These are phyloP conservation scores for Gavia stellata DNA, from an alignment of 2,113 vertebrate genomes.

Conservation along the genomic window DNA sequence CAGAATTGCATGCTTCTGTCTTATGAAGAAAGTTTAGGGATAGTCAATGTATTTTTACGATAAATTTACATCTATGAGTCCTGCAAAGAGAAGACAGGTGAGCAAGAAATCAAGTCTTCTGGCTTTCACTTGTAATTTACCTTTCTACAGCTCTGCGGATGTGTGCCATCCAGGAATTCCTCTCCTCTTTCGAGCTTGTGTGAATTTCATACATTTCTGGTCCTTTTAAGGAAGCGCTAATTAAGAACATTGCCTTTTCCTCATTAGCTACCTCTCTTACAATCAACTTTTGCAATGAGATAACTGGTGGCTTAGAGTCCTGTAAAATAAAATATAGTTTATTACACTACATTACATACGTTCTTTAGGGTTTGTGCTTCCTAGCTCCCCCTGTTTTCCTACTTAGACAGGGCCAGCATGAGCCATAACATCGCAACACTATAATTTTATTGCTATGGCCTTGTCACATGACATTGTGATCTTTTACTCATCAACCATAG, in stretches of 20 bases:
- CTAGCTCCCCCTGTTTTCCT: neutral
- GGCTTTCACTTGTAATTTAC: conserved; percentile 52
- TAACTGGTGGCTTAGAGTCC: conserved; percentile 92
- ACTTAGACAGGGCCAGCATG: neutral
- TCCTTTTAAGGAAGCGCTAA: conserved; percentile 88
- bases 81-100: neutral
- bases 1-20: neutral
- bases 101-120: neutral
- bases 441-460: neutral
- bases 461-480: neutral
- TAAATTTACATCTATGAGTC: neutral
- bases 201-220: conserved; percentile 98
- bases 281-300: conserved; percentile 93
- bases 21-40: neutral
- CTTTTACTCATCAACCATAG: neutral
- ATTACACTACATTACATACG: neutral
- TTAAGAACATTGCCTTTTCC: conserved; percentile 96
- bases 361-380: neutral
- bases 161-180: conserved; percentile 89
- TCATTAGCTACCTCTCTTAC: conserved; percentile 96
- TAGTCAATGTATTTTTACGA: neutral
- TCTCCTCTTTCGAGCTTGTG: conserved; percentile 89
- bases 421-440: neutral
- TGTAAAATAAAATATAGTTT: conserved; percentile 30
- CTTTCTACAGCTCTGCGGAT: conserved; percentile 92